A percentile compares a stretch with the other conserved stretches of the same genome.
phyloP scores from a whole-genome alignment of 2,797 vertebrate genomes.

The Micropoecilia bifurca region DNA sequence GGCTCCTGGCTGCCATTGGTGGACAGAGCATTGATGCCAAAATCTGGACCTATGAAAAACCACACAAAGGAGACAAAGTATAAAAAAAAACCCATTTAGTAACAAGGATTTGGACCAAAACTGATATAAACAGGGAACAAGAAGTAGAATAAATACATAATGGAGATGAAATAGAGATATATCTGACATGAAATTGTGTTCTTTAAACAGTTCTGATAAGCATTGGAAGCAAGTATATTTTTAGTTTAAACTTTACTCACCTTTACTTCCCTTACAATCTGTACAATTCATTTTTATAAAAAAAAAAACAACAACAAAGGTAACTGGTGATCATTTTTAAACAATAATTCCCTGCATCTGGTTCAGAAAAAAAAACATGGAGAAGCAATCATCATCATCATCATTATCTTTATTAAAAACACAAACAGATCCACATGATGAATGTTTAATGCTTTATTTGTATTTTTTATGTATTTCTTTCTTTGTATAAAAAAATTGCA shows the following conservation, averaged over 20 bases:
- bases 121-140: neutral
- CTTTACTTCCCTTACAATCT: neutral
- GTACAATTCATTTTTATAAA: neutral
- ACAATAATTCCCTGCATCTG: no score
- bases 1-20: constrained; percentile 91
- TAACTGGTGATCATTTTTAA: neutral
- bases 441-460: no score
- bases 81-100: neutral
- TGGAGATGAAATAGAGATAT: neutral
- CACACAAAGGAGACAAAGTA: constrained; percentile 15
- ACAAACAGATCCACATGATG: no score
- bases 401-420: no score
- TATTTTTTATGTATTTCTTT: no score
- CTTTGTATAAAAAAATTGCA: no score
- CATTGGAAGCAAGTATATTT: neutral
- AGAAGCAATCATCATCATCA: no score
- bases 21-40: constrained; percentile 83
- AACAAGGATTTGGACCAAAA: neutral
- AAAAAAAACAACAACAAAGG: neutral
- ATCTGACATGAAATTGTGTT: neutral
- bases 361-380: no score
- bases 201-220: neutral
- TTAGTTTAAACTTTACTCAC: neutral
- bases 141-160: neutral
- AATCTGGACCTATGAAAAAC: constrained; percentile 85